phyloP scores from a whole-genome alignment of 2,797 vertebrate genomes.

The Megaceryle alcyon region DNA sequence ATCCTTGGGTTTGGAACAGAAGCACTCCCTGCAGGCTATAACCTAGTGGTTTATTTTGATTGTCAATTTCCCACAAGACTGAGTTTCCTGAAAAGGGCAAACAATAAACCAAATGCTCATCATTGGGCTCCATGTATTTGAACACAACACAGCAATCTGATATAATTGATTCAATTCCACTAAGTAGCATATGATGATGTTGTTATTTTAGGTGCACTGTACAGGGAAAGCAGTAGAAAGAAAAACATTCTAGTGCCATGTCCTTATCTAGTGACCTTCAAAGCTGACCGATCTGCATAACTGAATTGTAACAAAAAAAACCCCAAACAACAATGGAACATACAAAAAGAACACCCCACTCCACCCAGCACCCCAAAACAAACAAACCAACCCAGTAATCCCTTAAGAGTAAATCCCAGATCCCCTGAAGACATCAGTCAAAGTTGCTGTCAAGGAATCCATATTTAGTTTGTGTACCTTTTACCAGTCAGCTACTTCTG shows the following conservation, averaged over 20 bases:
- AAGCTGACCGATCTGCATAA: not conserved
- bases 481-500: not conserved
- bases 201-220: slow-evolving; percentile 26
- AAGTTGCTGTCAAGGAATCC: not conserved
- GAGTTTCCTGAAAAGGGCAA: slow-evolving; percentile 61
- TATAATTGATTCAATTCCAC: slow-evolving; percentile 16
- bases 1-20: not conserved
- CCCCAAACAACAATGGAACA: not conserved
- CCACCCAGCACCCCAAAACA: not conserved
- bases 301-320: not conserved
- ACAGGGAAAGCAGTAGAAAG: not conserved
- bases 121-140: slow-evolving; percentile 63
- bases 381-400: not conserved
- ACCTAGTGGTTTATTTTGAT: not conserved
- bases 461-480: not conserved
- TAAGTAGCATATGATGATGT: slow-evolving; percentile 1
- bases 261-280: slow-evolving; percentile 27
- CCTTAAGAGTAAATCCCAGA: not conserved
- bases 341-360: not conserved
- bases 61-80: not conserved
- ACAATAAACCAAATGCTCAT: slow-evolving; percentile 65
- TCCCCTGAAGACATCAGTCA: not conserved
- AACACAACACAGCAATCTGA: not conserved
- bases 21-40: not conserved
- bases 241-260: not conserved